Base-by-base conservation (phyloP, 2,113 vertebrate genomes). In the Oncorhynchus clarkii region DNA sequence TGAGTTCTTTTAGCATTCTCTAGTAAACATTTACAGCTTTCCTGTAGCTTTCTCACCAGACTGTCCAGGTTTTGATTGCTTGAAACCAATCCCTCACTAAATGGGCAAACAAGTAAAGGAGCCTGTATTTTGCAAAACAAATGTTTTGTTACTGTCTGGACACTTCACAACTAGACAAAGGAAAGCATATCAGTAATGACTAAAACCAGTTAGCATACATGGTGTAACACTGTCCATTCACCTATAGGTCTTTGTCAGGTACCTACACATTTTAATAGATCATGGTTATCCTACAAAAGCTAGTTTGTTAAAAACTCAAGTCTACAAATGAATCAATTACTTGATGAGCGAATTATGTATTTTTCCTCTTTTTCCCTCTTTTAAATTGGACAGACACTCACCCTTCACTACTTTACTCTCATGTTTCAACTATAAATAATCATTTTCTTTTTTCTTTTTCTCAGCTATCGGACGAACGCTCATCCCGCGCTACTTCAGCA, bases 401-500 rank as follows among this genome's bases (percentile, higher is more conserved):
- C 68, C 65, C 64, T 66, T 69, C 76, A 49, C 29, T 71, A 29
- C 16, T 67, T 31, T 34, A 27, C 1, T 27, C 4, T 29, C 8
- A 18, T 67, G 18, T 67, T 31, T 27, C 16, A 27, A 18, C 4
- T 31, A 27, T 29, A 1, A 24, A 26, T 74, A 24, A 18, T 67
- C 0, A 3, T 3, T 27, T 59, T 72, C 39, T n/a, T 83, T 60
- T 67, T 77, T 24, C 74, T 75, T 84, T 77, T 80, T 80, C 70
- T 68, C 94, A 98, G 98, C 98, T 51, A 99, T 99, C 82, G 98
- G 98, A 88, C 95, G 97, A 91, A 99, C 97, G 60, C 93, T 99
- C 90, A 99, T 99, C 92, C 98, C 97, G 81, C 97, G 98, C 82
- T 99, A 99, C 88, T 99, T 99, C 93, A 98, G 97, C 94, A 99